Evolutionary conservation across 2,113 vertebrate species (phyloP).

Genomic region (Trematocara macrostoma): DNA sequence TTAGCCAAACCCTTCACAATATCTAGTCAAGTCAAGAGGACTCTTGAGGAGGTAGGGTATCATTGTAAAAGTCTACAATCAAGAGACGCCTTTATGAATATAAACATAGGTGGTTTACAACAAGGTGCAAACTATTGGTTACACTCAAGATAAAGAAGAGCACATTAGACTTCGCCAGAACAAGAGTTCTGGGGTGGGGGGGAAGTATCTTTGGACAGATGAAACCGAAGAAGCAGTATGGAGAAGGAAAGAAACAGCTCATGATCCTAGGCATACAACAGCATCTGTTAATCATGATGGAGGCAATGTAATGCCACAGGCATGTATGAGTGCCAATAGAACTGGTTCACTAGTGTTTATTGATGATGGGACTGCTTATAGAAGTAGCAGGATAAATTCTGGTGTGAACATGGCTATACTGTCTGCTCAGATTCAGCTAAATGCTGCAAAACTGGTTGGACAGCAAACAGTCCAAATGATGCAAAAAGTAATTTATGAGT

Average conservation of each 20-base stretch:
- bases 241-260: background rate
- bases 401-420: background rate
- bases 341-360: background rate
- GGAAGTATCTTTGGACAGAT: background rate
- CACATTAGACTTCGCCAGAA: background rate
- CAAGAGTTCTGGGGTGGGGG: background rate
- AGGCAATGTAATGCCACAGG: background rate
- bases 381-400: background rate
- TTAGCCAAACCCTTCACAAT: background rate
- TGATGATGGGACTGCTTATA: background rate
- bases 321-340: background rate
- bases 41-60: background rate
- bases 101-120: background rate
- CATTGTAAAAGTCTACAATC: background rate
- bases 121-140: background rate
- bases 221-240: background rate
- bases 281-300: background rate
- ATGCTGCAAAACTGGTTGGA: background rate
- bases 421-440: background rate
- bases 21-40: background rate
- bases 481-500: background rate
- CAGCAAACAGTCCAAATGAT: background rate
- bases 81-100: background rate
- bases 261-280: background rate
- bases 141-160: background rate